These are phyloP conservation scores for Gasteruption jaculator DNA, from an alignment of 2,888 invertebrate genomes.

Conservation along the genomic window DNA sequence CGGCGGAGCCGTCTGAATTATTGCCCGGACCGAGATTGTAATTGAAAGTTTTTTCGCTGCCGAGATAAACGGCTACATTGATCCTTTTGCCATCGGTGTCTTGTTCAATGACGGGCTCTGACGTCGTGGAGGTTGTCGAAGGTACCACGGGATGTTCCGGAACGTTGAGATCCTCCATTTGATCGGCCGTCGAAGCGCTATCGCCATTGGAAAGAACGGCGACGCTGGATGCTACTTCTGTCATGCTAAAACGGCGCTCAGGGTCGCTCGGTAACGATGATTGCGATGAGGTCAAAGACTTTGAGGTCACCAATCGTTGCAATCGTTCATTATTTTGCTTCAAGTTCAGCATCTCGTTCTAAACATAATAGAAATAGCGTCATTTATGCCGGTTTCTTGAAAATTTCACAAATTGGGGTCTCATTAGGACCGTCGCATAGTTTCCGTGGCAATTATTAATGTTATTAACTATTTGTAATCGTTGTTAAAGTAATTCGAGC, in stretches of 20 bases:
- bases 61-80: slow-evolving; percentile 82
- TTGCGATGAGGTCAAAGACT: slow-evolving; percentile 56
- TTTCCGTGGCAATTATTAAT: not conserved
- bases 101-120: slow-evolving; percentile 45
- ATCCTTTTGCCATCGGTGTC: slow-evolving; percentile 83
- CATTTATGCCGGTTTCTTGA: not conserved
- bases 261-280: slow-evolving; percentile 52
- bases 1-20: slow-evolving; percentile 49
- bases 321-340: slow-evolving; percentile 96
- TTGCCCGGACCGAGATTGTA: slow-evolving; percentile 53
- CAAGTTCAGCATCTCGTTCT: slow-evolving; percentile 94
- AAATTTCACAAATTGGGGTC: too few species aligned
- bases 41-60: slow-evolving; percentile 62
- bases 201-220: slow-evolving; percentile 44
- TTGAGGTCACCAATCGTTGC: slow-evolving; percentile 73
- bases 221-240: slow-evolving; percentile 44
- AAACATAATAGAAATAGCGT: slow-evolving; percentile 24
- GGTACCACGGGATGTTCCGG: slow-evolving; percentile 38
- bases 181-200: slow-evolving; percentile 31
- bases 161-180: slow-evolving; percentile 40
- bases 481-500: too few species aligned
- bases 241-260: slow-evolving; percentile 53
- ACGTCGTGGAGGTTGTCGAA: slow-evolving; percentile 28
- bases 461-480: too few species aligned
- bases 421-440: too few species aligned